A percentile compares a stretch with the other conserved stretches of the same genome.
Evolutionary conservation across 2,113 vertebrate species (phyloP).

Genomic region (Cavia aperea): DNA sequence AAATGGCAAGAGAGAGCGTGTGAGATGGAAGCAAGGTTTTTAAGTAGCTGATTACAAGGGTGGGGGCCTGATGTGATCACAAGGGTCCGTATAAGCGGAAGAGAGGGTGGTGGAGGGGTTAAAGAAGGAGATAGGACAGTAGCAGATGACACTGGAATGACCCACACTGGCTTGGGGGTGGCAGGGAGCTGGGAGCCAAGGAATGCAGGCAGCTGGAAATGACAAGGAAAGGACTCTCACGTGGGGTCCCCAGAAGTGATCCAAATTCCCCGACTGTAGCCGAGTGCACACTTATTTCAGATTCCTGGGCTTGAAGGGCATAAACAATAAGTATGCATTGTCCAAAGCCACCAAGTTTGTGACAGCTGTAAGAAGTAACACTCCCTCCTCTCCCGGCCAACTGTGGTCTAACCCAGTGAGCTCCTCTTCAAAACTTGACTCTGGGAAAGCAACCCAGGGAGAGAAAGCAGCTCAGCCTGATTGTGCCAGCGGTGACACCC

Average conservation of each 20-base stretch:
- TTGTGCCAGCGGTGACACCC: accelerated
- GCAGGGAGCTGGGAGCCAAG: neutral
- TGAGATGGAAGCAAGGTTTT: neutral
- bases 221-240: neutral
- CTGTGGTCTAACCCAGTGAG: neutral
- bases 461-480: neutral
- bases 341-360: neutral
- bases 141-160: neutral
- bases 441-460: neutral
- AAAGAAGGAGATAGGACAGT: neutral
- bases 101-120: neutral
- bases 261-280: too few species aligned
- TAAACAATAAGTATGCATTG: neutral
- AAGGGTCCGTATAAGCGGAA: neutral
- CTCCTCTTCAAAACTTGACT: neutral
- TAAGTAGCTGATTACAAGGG: neutral
- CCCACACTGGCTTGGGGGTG: neutral
- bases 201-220: accelerated
- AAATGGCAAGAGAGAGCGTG: neutral
- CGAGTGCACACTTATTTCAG: neutral
- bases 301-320: neutral
- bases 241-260: neutral
- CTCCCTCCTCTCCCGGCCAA: too few species aligned
- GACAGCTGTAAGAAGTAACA: neutral
- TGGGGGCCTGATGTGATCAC: neutral